Base-by-base conservation (phyloP, 2,797 vertebrate species). In the Leucoraja ocellata region DNA sequence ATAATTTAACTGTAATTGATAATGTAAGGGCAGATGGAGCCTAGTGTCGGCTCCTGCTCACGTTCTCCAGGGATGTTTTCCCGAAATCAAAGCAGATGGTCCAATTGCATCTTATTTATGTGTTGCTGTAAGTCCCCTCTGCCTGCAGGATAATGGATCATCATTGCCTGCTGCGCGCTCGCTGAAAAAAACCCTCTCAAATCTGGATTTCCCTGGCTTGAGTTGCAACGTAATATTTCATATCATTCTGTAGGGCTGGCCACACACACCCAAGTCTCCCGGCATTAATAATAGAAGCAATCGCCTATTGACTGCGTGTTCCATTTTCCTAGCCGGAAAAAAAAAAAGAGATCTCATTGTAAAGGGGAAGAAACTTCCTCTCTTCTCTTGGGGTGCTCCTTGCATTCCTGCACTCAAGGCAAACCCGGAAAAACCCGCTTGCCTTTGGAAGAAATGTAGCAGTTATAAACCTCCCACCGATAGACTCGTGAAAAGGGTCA, bases 11-110 rank as follows among this genome's bases (percentile, higher is more conserved):
- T 98, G 97, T 98, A 98, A 99, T 98, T 99, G 98, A 99, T 98
- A 98, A 99, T 97, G 96, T 97, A 96, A 98, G 97, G 97, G 98
- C 98, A 99, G 98, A 99, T 98, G 98, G 98, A 97, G 96, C 97
- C 96, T 96, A 95, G 96, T 96, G 96, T 95, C 95, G 96, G 95
- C 96, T 95, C 96, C 96, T 95, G 95, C 96, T 95, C 74, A 73
- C 94, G 94, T 94, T 98, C 98, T 98, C 98, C 96, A 95, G 98
- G 98, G 97, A 98, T 96, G 96, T 96, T 54, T 39, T 93, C 95
- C 96, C 97, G 97, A 98, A 99, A 98, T 98, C 98, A 97, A 96
- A 99, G 97, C 99, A 99, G 98, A 99, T 99, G 99, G 99, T 96
- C 98, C 97, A 97, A 98, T 97, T 97, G 97, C 97, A 94, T 96